Conservation (phyloP, 1,140 invertebrate genomes). For the Episyrphus balteatus region DNA sequence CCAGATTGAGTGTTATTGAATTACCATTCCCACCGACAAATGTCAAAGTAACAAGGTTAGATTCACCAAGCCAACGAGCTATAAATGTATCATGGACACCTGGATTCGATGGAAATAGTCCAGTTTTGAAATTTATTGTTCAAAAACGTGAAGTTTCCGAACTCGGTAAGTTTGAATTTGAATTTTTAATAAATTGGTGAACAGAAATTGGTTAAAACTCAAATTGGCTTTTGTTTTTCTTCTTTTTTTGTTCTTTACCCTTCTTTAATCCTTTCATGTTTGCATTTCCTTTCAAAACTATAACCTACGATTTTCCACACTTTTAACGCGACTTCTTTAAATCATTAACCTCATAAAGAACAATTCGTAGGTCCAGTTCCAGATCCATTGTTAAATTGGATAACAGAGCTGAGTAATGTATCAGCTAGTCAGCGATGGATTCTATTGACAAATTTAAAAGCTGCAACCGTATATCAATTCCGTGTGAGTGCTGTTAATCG, state of each 20-base stretch:
- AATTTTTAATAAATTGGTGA: not conserved
- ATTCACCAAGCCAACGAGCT: conserved; percentile 46
- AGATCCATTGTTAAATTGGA: conserved; percentile 75
- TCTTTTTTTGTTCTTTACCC: not conserved
- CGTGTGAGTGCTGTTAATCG: conserved; percentile 90
- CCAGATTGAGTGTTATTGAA: conserved; percentile 80
- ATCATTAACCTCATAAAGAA: conserved; percentile 36
- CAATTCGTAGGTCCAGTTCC: conserved; percentile 61
- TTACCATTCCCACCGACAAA: conserved; percentile 85
- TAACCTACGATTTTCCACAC: not conserved
- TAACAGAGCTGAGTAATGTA: conserved; percentile 78
- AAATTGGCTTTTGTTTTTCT: conserved; percentile 2
- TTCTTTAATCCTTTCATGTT: not conserved
- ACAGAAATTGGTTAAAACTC: not conserved
- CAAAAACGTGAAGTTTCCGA: conserved; percentile 81
- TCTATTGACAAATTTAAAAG: conserved; percentile 76
- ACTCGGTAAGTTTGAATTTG: conserved; percentile 46
- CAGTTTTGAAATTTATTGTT: conserved; percentile 85
- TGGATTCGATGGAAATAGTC: conserved; percentile 94
- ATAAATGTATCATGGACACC: conserved; percentile 92
- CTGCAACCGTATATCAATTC: conserved; percentile 92
- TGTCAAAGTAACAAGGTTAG: conserved; percentile 60
- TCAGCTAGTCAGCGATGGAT: conserved; percentile 67
- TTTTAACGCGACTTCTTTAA: conserved; percentile 12
- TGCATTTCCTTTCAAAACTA: not conserved